These are phyloP conservation scores for Glaucidium brasilianum DNA, from an alignment of 2,113 vertebrate species.

Conservation along the genomic window DNA sequence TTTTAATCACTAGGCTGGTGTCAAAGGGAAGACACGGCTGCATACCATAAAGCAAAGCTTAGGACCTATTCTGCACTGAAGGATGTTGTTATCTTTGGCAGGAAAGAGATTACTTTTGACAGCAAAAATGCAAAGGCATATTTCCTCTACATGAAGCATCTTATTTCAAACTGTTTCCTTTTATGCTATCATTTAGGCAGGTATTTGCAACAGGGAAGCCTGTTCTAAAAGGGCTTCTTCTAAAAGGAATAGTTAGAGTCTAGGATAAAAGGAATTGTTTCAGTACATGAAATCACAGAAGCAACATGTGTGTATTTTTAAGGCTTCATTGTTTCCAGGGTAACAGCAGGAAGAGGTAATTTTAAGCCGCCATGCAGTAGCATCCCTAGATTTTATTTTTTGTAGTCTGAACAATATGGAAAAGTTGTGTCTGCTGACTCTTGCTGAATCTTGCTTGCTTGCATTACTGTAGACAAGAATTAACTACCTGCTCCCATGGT, in stretches of 20 bases:
- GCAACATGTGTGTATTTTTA: background rate
- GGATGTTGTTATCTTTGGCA: background rate
- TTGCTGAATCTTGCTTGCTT: background rate
- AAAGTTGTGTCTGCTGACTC: background rate
- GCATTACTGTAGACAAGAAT: background rate
- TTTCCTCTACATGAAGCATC: background rate
- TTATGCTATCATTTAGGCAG: background rate
- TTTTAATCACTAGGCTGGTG: background rate
- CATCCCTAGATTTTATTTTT: background rate
- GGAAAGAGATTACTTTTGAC: background rate
- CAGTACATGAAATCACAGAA: background rate
- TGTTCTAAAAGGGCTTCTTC: background rate
- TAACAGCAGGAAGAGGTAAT: background rate
- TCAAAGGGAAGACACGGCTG: background rate
- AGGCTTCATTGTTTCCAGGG: background rate
- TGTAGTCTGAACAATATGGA: background rate
- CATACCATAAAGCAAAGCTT: background rate
- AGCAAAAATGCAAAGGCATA: background rate
- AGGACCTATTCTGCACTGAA: background rate
- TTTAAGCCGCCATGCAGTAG: background rate
- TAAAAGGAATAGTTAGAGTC: background rate
- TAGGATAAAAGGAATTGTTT: background rate
- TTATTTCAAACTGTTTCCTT: background rate
- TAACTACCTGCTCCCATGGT: background rate
- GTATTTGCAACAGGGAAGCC: background rate